Base-by-base conservation (phyloP, 2,797 vertebrate genomes). In the Sternotherus odoratus region DNA sequence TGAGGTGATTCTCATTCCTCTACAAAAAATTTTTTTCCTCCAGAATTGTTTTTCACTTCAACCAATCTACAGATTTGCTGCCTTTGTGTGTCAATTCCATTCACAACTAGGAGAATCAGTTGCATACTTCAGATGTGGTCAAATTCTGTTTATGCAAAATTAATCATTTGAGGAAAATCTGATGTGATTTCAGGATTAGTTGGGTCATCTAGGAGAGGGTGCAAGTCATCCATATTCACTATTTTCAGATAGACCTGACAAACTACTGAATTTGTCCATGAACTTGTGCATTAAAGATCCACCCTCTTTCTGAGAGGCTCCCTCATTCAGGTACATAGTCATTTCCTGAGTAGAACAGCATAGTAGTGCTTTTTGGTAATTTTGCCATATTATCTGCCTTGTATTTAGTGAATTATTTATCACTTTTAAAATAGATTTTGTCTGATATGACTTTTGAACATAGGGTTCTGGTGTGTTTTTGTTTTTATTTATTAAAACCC, bases 131-230 rank as follows among this genome's bases (percentile, higher is more conserved):
- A 53, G 39, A 6, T 87, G 36, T 28, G 79, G 79, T 24, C 30
- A 56, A 33, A 60, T 60, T 33, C 6, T 60, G 28, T 33, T 90
- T 48, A 19, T n/a, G 72, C 72, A 78, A 26, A 60, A 33, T 16
- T 60, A 60, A 36, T 87, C 77, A 77, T 82, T 48, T 49, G 51
- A 51, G 85, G 83, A 91, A 85, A 92, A 53, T 87, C 30, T 81
- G 82, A 13, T 74, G 48, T 77, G 79, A 51, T 85, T 93, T 91
- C 77, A 85, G 66, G 39, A 36, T 83, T 85, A 84, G 9, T 24
- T 86, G 28, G 56, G 46, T 0, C 1, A 53, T 39, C 0, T 0
- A 11, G 49, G 57, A 0, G 0, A 46, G 81, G 12, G 36, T 57
- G 0, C 77, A 60, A 13, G 5, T 9, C 54, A 56, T 56, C 24